These are phyloP conservation scores for Xanthostigma xanthostigma DNA, from an alignment of 2,888 invertebrate species.

Conservation along the genomic window DNA sequence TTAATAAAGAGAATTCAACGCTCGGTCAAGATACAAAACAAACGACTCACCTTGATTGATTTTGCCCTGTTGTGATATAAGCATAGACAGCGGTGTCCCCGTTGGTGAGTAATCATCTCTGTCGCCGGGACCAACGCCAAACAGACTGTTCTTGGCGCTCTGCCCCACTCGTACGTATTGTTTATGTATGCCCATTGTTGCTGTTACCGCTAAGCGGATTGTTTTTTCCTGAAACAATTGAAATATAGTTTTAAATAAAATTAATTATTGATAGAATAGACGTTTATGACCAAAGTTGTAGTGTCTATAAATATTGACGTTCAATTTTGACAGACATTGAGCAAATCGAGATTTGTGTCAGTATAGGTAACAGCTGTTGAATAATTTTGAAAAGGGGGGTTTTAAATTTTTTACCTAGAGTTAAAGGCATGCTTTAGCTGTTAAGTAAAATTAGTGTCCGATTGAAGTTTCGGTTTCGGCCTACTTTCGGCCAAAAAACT, in stretches of 20 bases:
- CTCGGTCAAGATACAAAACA: no score
- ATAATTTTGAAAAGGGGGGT: no score
- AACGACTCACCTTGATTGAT: constrained; percentile 58
- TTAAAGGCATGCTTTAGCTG: no score
- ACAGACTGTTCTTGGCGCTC: constrained; percentile 52
- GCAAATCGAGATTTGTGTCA: no score
- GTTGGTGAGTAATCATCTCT: constrained; percentile 18
- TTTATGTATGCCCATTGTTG: constrained; percentile 52
- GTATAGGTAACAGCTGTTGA: no score
- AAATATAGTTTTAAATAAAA: not conserved
- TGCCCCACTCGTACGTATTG: constrained; percentile 65
- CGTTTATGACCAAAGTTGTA: not conserved
- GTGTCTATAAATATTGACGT: no score
- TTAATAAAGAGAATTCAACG: no score
- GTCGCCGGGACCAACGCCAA: constrained; percentile 41
- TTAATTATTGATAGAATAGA: not conserved
- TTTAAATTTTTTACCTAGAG: no score
- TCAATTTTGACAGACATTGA: no score
- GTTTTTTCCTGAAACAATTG: constrained; percentile 2
- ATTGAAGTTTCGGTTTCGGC: no score
- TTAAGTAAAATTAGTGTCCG: no score
- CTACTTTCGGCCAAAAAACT: no score
- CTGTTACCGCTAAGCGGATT: not conserved
- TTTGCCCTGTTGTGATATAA: constrained; percentile 64
- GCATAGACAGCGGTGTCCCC: constrained; percentile 53